Evolutionary conservation across 2,113 vertebrate species (phyloP), one percentile per base, ranked within the genome.

Genomic region (Actenoides hombroni): DNA sequence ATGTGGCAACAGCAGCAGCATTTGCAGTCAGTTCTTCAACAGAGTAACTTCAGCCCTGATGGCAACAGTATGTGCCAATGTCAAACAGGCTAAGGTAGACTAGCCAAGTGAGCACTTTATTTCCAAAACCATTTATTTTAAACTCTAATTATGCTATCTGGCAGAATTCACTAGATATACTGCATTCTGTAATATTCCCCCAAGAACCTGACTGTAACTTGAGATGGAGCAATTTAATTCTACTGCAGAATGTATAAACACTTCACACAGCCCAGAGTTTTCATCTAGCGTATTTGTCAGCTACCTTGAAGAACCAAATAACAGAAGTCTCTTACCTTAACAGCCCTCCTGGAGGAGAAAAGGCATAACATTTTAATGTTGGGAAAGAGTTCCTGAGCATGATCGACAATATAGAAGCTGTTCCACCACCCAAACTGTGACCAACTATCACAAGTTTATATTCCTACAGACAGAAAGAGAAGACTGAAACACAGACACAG

Each of bases 381-480:
- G 99, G 99, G 96, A 98, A 99, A 37, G 98, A 83, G 25, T 88
- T 97, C 77, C 97, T 98, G 80, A 99, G 97, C 80, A 99, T 98
- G 75, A 99, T 94, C 0, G 99, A 98, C 75, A 99, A 79, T 57
- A 99, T 69, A 0, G 99, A 97, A 0, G 99, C 99, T 2, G 99
- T 98, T 23, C 99, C 99, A 0, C 98, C 99, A 0, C 99, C 99
- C 95, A 99, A 97, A 92, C 99, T 99, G 98, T 99, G 99, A n/a
- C 99, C 99, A 15, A 99, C 98, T 56, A 99, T 91, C 29, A 99
- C 99, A 31, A 99, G 98, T 63, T 97, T 98, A 83, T 99, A 99
- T 33, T 99, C 99, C 99, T 99, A 31, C 0, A 90, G 67, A 76
- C 15, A 93, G n/a, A 60, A 86, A 88, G 19, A 81, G 35, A 46